Evolutionary conservation across 2,888 invertebrate species (phyloP).

Genomic region (Dendrolimus houi): DNA sequence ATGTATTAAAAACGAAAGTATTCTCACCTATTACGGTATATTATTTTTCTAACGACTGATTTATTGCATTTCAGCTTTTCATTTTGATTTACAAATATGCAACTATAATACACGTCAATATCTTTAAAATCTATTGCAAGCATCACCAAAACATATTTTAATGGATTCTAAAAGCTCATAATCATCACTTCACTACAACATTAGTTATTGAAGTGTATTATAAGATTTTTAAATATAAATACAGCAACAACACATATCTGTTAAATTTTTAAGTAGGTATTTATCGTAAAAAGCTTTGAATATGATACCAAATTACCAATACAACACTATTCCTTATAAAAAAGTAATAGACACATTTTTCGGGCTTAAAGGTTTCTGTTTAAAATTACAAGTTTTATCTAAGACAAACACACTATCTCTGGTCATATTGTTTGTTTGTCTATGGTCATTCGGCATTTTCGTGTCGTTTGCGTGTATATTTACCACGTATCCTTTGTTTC

Average conservation of each 20-base stretch:
- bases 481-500: no score
- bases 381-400: no score
- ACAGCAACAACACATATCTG: constrained; percentile 19
- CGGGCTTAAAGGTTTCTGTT: no score
- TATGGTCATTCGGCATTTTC: no score
- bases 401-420: no score
- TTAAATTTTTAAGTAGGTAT: background rate
- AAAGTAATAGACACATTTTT: no score
- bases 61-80: constrained; percentile 46
- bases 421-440: no score
- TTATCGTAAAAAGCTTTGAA: background rate
- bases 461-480: no score
- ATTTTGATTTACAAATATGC: constrained; percentile 15
- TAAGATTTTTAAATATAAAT: constrained; percentile 7
- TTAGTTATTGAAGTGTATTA: background rate
- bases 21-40: constrained; percentile 24
- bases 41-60: constrained; percentile 42
- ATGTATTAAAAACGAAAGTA: constrained; percentile 42
- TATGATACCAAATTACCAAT: no score
- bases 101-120: constrained; percentile 8
- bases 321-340: no score
- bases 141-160: no score
- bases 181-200: background rate
- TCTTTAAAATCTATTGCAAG: background rate
- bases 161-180: no score